Conservation (phyloP, 2,888 invertebrate genomes). For the Tuberolachnus salignus region DNA sequence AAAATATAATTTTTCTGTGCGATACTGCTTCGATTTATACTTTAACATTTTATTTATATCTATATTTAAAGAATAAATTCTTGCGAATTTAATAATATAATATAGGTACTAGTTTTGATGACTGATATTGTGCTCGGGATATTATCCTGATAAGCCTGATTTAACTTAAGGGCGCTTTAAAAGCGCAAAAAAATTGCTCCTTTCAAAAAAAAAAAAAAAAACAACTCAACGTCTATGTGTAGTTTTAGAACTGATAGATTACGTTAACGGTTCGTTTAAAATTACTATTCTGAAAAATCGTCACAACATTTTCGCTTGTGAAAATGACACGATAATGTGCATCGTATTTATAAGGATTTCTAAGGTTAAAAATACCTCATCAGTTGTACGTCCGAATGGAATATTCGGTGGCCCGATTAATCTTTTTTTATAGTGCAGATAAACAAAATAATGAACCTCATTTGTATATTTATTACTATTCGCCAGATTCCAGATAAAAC, state of each 20-base stretch:
- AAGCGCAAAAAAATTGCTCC: too few species aligned
- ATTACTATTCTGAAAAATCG: slow-evolving; percentile 13
- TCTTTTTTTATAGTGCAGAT: background rate
- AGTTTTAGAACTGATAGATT: background rate
- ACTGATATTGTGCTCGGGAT: too few species aligned
- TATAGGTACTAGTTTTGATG: too few species aligned
- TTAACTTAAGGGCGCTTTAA: too few species aligned
- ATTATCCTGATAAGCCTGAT: too few species aligned
- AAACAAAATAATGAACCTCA: background rate
- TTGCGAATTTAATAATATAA: too few species aligned
- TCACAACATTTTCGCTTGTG: background rate
- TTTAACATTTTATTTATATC: too few species aligned
- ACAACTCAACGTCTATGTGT: background rate
- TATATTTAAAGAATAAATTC: too few species aligned
- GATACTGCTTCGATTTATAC: too few species aligned
- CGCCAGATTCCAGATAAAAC: background rate
- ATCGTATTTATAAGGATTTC: background rate
- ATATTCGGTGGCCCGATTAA: background rate
- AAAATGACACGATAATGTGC: slow-evolving; percentile 3
- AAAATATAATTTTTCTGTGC: too few species aligned
- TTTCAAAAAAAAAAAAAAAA: background rate
- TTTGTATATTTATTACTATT: background rate
- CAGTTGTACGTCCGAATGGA: too few species aligned
- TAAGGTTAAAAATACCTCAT: background rate
- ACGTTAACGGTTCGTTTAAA: background rate